These are phyloP conservation scores for Oreochromis grahami DNA, from an alignment of 2,797 vertebrate genomes.

Conservation along the genomic window DNA sequence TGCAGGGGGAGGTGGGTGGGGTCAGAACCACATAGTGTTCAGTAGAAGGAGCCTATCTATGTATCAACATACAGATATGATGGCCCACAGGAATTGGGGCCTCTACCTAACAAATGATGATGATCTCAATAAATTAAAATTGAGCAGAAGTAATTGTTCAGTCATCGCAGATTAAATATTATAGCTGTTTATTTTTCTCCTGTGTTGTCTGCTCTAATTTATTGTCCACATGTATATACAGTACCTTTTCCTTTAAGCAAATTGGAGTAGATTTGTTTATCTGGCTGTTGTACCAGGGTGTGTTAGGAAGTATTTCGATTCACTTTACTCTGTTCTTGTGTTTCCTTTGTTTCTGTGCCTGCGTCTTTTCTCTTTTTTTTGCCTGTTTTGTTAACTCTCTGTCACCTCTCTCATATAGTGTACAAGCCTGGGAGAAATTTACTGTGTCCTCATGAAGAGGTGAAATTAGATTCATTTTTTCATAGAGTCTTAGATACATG, in stretches of 20 bases:
- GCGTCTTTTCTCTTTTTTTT: neutral
- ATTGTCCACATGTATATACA: neutral
- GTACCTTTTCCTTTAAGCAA: neutral
- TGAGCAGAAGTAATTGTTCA: neutral
- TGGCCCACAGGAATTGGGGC: neutral
- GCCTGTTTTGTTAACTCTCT: neutral
- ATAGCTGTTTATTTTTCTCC: neutral
- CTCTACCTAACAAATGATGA: neutral
- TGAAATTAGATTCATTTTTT: neutral
- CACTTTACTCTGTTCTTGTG: neutral
- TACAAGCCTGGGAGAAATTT: neutral
- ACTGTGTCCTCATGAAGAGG: neutral
- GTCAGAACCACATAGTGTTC: neutral
- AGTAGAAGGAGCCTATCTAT: neutral
- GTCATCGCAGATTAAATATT: neutral
- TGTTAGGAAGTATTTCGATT: neutral
- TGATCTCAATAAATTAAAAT: neutral
- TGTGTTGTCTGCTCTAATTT: neutral
- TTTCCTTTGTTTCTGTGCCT: neutral
- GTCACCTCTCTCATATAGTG: fast-evolving
- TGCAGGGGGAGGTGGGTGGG: neutral
- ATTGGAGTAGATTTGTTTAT: neutral
- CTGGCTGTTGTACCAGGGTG: neutral
- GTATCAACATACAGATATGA: neutral
- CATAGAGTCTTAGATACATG: neutral